A percentile compares a stretch with the other conserved stretches of the same genome.
These are phyloP conservation scores for Pseudorasbora parva DNA, from an alignment of 2,113 vertebrate species.

Conservation along the genomic window DNA sequence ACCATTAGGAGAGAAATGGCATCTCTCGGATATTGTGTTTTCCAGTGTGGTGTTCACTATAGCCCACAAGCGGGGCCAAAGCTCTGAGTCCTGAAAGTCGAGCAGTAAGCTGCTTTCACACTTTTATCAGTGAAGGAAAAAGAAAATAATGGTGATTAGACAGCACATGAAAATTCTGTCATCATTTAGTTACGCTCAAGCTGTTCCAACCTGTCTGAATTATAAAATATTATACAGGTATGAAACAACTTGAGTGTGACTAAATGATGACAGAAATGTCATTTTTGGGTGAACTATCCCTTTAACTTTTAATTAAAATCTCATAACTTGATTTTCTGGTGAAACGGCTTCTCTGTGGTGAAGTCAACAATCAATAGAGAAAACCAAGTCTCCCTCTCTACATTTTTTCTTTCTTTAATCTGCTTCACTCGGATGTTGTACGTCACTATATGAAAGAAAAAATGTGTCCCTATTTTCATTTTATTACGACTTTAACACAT, in stretches of 20 bases:
- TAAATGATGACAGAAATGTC: no score
- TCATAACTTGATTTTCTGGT: not conserved
- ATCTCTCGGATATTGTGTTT: conserved; percentile 36
- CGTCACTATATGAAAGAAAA: not conserved
- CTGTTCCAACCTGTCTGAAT: no score
- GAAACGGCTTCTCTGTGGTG: not conserved
- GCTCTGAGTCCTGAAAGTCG: conserved; percentile 52
- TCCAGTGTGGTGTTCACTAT: conserved; percentile 61
- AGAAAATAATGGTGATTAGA: conserved; percentile 13
- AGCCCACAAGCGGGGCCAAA: conserved; percentile 70
- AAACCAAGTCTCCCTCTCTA: not conserved
- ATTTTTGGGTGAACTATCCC: no score
- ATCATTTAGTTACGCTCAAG: no score
- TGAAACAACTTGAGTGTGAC: no score
- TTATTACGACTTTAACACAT: not conserved
- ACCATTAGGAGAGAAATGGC: conserved; percentile 71
- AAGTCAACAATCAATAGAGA: not conserved
- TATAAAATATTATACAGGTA: no score
- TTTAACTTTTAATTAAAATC: not conserved
- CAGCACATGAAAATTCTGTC: not conserved
- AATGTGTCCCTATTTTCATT: not conserved
- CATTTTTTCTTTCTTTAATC: not conserved
- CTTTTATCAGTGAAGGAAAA: conserved; percentile 57
- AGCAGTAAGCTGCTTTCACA: conserved; percentile 51
- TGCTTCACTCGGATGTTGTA: not conserved